Base-by-base conservation (phyloP, 2,797 vertebrate species). In the Sorex maritimensis region DNA sequence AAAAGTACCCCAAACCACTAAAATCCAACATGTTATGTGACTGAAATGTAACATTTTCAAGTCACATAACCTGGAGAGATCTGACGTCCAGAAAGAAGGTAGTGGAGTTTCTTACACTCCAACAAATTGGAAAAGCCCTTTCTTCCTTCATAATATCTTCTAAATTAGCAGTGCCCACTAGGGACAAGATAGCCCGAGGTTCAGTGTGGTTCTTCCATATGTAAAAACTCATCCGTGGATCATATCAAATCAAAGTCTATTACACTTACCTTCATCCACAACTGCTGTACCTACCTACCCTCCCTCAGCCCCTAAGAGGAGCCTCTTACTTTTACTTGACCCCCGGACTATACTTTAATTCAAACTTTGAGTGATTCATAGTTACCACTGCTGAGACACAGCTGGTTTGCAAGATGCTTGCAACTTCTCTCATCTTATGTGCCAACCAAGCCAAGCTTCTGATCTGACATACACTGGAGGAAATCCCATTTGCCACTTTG, bases 1-100 rank as follows among this genome's bases (percentile, higher is more conserved):
- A 91, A 93, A 69, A 89, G 91, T 82, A 65, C 13, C 75, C 86
- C 63, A 14, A 92, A 88, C 28, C 86, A 88, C 34, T 81, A 82
- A 85, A 85, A 67, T 72, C 55, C 9, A 58, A 61, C 58, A 61
- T 21, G 17, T 19, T 61, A 21, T 61, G 17, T 61, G 58, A 93
- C 87, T 61, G 63, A 88, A 92, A 81, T 13, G 21, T 61, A 61
- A 61, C 77, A 58, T 86, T 79, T 88, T 81, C 34, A 82, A 44
- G 87, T 78, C 94, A 87, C 0, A 0, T 30, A 82, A 73, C 13
- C 13, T 9, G 28, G 21, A 26, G 30, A 80, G n/a, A 95, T 65
- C 58, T 38, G 14, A 0, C 13, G 13, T 58, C 23, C 44, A 46
- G 61, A 83, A 88, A 19, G 30, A 83, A 77, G 38, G 30, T 19